Percentiles rank a stretch among this genome's conserved stretches.
phyloP scores from a whole-genome alignment of 2,888 invertebrate genomes.

The Microchrysa polita region DNA sequence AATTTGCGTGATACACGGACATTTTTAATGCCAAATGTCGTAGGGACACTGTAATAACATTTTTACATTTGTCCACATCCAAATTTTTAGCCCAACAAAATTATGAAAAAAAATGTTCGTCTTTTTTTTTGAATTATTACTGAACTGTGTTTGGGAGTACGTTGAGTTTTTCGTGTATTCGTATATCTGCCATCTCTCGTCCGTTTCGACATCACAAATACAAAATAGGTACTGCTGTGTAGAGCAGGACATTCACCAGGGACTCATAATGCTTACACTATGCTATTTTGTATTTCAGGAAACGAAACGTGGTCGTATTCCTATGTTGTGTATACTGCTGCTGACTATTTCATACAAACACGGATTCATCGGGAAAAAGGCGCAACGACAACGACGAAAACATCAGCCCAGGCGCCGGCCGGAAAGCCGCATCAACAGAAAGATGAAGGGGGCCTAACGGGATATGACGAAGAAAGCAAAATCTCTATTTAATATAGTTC shows the following conservation, averaged over 20 bases:
- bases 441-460: background rate
- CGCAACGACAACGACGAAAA: no score
- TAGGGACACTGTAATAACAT: constrained; percentile 41
- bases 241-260: constrained; percentile 28
- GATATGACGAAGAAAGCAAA: constrained; percentile 7
- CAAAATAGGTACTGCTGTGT: constrained; percentile 19
- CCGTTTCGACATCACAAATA: background rate
- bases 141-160: constrained; percentile 7
- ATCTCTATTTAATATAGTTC: constrained; percentile 42
- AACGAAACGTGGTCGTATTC: constrained; percentile 4
- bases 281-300: constrained; percentile 40
- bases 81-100: background rate
- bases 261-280: constrained; percentile 40
- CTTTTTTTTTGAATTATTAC: constrained; percentile 25
- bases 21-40: constrained; percentile 39
- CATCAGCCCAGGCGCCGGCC: no score
- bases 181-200: background rate
- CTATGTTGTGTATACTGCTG: no score
- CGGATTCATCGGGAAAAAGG: background rate
- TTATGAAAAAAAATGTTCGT: constrained; percentile 10
- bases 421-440: background rate
- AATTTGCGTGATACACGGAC: constrained; percentile 29
- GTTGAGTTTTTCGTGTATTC: background rate
- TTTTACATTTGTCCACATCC: constrained; percentile 42
- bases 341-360: constrained; percentile 20